Percentiles rank a stretch among this genome's conserved stretches.
phyloP scores from a whole-genome alignment of 2,113 vertebrate species.

The Microcebus griseorufus region DNA sequence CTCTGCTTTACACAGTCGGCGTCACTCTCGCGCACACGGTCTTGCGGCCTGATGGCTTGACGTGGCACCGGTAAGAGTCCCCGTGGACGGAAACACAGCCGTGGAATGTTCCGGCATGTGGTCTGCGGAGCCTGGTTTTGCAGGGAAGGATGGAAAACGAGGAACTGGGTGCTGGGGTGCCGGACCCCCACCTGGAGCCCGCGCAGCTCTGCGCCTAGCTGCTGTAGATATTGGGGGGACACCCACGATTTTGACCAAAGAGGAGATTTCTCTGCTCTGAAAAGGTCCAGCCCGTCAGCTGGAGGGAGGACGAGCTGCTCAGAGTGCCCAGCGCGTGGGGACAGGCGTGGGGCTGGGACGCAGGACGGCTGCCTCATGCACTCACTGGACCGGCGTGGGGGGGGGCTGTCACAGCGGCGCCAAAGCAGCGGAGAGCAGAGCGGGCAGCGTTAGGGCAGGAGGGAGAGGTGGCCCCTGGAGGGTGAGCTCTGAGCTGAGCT shows the following conservation, averaged over 20 bases:
- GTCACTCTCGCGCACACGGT: fast-evolving
- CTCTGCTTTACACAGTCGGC: neutral
- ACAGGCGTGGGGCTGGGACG: neutral
- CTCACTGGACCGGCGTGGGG: fast-evolving
- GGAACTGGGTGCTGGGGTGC: no score
- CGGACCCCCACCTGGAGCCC: neutral
- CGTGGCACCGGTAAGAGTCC: fast-evolving
- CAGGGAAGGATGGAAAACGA: neutral
- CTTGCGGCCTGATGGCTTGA: neutral
- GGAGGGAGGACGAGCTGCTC: neutral
- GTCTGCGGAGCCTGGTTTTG: neutral
- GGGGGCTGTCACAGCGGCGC: neutral
- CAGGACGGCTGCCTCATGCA: fast-evolving
- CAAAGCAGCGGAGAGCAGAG: neutral
- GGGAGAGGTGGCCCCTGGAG: no score
- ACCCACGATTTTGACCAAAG: neutral
- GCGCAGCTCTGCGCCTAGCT: neutral
- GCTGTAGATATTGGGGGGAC: neutral
- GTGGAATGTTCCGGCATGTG: neutral
- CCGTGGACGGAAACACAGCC: fast-evolving
- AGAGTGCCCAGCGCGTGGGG: fast-evolving
- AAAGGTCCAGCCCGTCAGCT: neutral
- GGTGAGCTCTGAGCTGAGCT: neutral
- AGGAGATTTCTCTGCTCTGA: neutral
- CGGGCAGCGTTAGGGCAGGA: fast-evolving